Conservation (phyloP, 2,888 invertebrate genomes). For the Pterostichus madidus region DNA sequence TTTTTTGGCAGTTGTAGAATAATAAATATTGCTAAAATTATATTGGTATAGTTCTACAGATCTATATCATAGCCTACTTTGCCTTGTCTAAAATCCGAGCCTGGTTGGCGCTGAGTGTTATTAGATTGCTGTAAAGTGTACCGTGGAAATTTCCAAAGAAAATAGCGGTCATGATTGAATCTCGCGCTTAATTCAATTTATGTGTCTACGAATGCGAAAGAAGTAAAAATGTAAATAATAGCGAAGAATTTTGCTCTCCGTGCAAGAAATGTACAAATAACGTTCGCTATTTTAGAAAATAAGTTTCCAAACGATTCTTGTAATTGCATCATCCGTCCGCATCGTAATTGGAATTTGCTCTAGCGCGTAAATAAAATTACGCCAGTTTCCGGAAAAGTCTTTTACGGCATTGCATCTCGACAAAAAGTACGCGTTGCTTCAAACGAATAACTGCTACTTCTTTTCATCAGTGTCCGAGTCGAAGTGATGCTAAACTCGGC, state of each 20-base stretch:
- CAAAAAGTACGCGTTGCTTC: slow-evolving; percentile 33
- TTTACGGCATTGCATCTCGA: slow-evolving; percentile 29
- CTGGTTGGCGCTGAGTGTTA: no score
- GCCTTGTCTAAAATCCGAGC: no score
- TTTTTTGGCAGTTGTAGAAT: no score
- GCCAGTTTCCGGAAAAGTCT: slow-evolving; percentile 48
- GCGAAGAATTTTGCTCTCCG: slow-evolving; percentile 29
- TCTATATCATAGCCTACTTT: no score
- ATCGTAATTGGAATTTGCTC: slow-evolving; percentile 61
- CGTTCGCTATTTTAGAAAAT: slow-evolving; percentile 39
- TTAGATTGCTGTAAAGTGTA: no score
- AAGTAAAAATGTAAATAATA: slow-evolving; percentile 44
- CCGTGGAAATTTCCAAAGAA: no score
- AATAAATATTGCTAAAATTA: no score
- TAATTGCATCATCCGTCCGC: slow-evolving; percentile 56
- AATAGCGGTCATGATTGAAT: slow-evolving; percentile 2
- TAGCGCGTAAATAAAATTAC: slow-evolving; percentile 62
- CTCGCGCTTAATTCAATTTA: slow-evolving; percentile 29
- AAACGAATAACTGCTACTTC: slow-evolving; percentile 47
- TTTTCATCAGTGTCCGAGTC: slow-evolving; percentile 59
- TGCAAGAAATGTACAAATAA: slow-evolving; percentile 43
- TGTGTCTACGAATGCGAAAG: not conserved
- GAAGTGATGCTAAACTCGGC: slow-evolving; percentile 49
- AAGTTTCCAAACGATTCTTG: slow-evolving; percentile 55
- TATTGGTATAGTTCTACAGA: no score